Evolutionary conservation across 2,797 vertebrate species (phyloP).

Genomic region (Syngnathus acus): DNA sequence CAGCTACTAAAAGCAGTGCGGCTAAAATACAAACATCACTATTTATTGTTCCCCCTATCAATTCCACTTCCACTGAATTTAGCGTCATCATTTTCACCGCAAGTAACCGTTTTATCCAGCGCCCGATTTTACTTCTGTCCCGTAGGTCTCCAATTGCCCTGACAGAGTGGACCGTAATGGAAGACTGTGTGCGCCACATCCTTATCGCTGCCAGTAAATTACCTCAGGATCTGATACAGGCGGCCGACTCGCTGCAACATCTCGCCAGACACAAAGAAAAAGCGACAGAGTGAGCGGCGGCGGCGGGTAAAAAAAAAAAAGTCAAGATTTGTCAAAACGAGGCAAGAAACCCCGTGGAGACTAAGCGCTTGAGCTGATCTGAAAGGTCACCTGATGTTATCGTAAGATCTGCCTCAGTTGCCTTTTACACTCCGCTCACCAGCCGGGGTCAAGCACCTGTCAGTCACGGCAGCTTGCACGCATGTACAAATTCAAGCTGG

Average conservation of each 20-base stretch:
- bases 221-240: constrained; percentile 66
- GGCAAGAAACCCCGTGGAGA: constrained; percentile 44
- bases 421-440: constrained; percentile 38
- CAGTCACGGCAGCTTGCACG: constrained; percentile 27
- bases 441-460: constrained; percentile 50
- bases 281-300: constrained; percentile 15
- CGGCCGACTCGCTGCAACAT: constrained; percentile 62
- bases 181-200: constrained; percentile 54
- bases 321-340: constrained; percentile 53
- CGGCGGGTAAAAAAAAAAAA: constrained; percentile 16
- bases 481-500: too few species aligned
- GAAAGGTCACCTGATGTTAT: constrained; percentile 64
- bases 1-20: not conserved
- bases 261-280: constrained; percentile 40
- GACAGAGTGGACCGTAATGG: constrained; percentile 55
- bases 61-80: constrained; percentile 32
- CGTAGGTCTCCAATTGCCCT: constrained; percentile 41
- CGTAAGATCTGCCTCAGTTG: constrained; percentile 60
- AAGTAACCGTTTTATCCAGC: constrained; percentile 34
- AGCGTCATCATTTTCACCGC: constrained; percentile 29
- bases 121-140: constrained; percentile 13
- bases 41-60: constrained; percentile 36
- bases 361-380: constrained; percentile 47
- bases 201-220: constrained; percentile 69
- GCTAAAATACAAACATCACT: constrained; percentile 5